Evolutionary conservation across 1,140 invertebrate species (phyloP).

Genomic region (Philaenus spumarius): DNA sequence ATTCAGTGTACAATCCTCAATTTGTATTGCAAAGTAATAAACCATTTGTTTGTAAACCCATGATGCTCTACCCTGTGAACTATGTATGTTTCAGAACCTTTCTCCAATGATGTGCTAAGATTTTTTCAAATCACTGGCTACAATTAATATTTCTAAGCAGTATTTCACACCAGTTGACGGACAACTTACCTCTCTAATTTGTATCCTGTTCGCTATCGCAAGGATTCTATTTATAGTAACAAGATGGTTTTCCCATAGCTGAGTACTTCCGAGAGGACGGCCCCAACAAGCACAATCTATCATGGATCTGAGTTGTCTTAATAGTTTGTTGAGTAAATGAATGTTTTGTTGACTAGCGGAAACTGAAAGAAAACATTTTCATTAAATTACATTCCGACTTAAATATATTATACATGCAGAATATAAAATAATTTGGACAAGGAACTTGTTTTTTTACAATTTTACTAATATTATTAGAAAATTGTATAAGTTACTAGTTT

Average conservation of each 20-base stretch:
- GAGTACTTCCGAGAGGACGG: conserved; percentile 75
- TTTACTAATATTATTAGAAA: too few species aligned
- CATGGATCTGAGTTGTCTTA: conserved; percentile 65
- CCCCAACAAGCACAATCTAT: conserved; percentile 73
- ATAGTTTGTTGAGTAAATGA: conserved; percentile 66
- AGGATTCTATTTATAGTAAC: conserved; percentile 76
- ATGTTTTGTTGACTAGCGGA: conserved; percentile 83
- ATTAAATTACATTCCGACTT: too few species aligned
- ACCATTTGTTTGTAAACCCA: too few species aligned
- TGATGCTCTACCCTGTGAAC: not conserved
- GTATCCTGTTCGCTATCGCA: conserved; percentile 70
- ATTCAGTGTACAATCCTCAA: not conserved
- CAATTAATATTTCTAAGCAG: not conserved
- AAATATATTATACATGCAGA: too few species aligned
- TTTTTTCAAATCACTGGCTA: not conserved
- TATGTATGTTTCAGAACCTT: not conserved
- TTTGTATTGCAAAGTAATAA: not conserved
- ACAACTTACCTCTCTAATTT: conserved; percentile 57
- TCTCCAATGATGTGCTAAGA: not conserved
- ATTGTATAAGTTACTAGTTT: too few species aligned
- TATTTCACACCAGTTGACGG: not conserved
- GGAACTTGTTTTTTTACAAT: too few species aligned
- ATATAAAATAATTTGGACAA: too few species aligned
- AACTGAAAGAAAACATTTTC: conserved; percentile 47
- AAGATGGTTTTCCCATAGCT: conserved; percentile 83